phyloP scores from a whole-genome alignment of 2,113 vertebrate species.

The rabbit (Oryctolagus cuniculus) region DNA sequence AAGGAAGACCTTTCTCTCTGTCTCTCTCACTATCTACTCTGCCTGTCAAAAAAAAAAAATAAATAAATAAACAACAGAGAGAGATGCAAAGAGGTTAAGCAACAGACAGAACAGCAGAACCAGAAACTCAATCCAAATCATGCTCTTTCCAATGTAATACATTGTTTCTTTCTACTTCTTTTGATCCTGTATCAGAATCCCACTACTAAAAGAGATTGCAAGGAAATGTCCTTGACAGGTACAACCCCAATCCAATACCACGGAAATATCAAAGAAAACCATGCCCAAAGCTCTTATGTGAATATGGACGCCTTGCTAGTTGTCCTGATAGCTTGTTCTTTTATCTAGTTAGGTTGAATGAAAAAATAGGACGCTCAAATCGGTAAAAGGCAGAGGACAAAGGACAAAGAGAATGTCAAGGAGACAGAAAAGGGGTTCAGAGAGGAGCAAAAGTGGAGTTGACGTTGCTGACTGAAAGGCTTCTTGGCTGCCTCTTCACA shows the following conservation, averaged over 20 bases:
- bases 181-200: slow-evolving; percentile 26
- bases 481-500: background rate
- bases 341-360: slow-evolving; percentile 36
- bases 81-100: slow-evolving; percentile 4
- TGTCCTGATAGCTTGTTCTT: slow-evolving; percentile 1
- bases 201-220: slow-evolving; percentile 25
- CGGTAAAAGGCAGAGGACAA: slow-evolving; percentile 42
- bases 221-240: slow-evolving; percentile 45
- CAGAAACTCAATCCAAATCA: slow-evolving; percentile 35
- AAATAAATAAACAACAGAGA: no score
- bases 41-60: no score
- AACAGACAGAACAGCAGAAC: background rate
- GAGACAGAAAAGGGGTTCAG: slow-evolving; percentile 1
- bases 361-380: slow-evolving; percentile 43
- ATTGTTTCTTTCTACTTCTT: slow-evolving; percentile 45
- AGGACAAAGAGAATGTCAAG: background rate
- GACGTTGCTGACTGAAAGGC: background rate
- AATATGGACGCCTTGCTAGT: background rate
- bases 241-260: slow-evolving; percentile 4
- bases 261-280: slow-evolving; percentile 54
- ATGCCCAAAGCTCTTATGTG: background rate
- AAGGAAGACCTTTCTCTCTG: no score
- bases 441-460: background rate
- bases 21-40: no score
- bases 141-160: slow-evolving; percentile 34